Evolutionary conservation across 2,797 vertebrate genomes (phyloP).

Genomic region (Acanthurus lineatus): DNA sequence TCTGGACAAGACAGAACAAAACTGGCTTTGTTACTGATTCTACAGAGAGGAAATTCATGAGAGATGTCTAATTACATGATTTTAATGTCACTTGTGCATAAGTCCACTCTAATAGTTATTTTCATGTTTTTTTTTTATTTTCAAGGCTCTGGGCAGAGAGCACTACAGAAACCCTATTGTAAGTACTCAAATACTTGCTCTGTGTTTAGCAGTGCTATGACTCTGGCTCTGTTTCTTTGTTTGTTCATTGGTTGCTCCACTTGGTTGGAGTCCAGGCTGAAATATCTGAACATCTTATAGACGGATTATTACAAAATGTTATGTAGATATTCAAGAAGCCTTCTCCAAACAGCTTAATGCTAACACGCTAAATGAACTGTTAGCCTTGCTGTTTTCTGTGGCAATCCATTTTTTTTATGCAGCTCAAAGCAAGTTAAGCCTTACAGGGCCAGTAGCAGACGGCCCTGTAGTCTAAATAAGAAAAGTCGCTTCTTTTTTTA

Average conservation of each 20-base stretch:
- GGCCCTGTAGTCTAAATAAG: no score
- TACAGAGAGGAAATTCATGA: not conserved
- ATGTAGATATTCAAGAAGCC: no score
- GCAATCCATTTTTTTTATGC: no score
- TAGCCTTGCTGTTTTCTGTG: no score
- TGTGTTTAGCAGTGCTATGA: not conserved
- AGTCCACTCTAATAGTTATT: not conserved
- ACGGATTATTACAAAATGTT: not conserved
- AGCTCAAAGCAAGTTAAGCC: no score
- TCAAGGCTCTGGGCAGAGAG: slow-evolving; percentile 83
- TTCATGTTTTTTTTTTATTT: slow-evolving; percentile 27
- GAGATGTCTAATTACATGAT: not conserved
- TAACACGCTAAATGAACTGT: no score
- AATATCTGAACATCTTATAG: not conserved
- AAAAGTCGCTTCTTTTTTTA: not conserved
- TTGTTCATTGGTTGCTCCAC: no score
- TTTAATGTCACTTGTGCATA: not conserved
- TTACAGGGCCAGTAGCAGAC: no score
- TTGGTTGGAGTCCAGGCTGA: not conserved
- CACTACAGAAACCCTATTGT: slow-evolving; percentile 85
- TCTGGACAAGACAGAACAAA: not conserved
- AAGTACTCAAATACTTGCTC: slow-evolving; percentile 57
- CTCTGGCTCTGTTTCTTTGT: not conserved
- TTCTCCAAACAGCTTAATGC: no score
- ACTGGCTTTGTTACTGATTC: not conserved